phyloP scores from a whole-genome alignment of 2,888 invertebrate species.

The Stenoptilia bipunctidactyla region DNA sequence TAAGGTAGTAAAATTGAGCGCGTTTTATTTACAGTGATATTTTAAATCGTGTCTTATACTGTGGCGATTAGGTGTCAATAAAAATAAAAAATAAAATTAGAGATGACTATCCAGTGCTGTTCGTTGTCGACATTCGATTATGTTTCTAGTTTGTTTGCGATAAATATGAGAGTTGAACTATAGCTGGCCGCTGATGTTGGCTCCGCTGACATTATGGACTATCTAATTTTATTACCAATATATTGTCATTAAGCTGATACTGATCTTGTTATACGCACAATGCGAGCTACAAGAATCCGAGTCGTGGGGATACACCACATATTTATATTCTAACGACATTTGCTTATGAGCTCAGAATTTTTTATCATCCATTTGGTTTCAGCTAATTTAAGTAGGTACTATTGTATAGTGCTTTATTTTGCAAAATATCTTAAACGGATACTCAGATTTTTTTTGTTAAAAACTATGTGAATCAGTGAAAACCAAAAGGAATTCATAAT shows the following conservation, averaged over 20 bases:
- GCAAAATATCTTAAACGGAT: too few species aligned
- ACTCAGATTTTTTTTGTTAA: too few species aligned
- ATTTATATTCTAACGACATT: constrained; percentile 68
- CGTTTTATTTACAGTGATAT: constrained; percentile 18
- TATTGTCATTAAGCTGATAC: constrained; percentile 72
- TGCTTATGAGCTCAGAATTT: constrained; percentile 54
- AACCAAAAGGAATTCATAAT: too few species aligned
- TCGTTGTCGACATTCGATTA: constrained; percentile 53
- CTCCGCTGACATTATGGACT: constrained; percentile 59
- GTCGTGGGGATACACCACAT: constrained; percentile 34
- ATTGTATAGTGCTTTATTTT: too few species aligned
- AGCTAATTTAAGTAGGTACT: too few species aligned
- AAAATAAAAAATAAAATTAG: constrained; percentile 27
- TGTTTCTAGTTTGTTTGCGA: constrained; percentile 65
- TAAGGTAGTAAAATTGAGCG: constrained; percentile 53
- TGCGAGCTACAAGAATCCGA: constrained; percentile 50
- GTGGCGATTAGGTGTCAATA: constrained; percentile 12
- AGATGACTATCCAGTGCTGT: constrained; percentile 43
- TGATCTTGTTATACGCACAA: constrained; percentile 71
- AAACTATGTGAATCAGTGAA: too few species aligned
- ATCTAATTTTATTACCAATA: constrained; percentile 72
- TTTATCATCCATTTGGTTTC: too few species aligned
- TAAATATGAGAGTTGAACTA: constrained; percentile 58
- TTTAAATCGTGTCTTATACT: too few species aligned
- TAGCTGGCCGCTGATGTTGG: constrained; percentile 43